A percentile compares a stretch with the other conserved stretches of the same genome.
Conservation (phyloP, 2,888 invertebrate genomes). For the Noctuana brunneofusca region DNA sequence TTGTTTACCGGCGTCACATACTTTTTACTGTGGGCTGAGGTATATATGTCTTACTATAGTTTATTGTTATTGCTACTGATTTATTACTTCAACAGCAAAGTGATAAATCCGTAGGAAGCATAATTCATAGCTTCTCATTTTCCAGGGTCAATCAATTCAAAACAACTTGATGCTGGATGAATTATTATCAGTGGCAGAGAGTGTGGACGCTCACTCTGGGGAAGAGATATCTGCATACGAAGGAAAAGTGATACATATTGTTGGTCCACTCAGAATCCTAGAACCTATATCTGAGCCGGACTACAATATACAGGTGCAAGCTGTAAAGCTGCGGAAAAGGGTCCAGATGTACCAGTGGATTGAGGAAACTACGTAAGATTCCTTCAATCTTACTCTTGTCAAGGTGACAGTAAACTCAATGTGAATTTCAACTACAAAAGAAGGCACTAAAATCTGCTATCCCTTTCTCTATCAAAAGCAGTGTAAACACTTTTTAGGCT, state of each 20-base stretch:
- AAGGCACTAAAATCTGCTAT: neutral
- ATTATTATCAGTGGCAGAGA: slow-evolving; percentile 81
- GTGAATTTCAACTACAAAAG: neutral
- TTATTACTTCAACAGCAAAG: no score
- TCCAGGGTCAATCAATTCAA: slow-evolving; percentile 90
- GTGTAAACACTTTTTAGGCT: neutral
- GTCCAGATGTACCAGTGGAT: slow-evolving; percentile 98
- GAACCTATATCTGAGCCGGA: slow-evolving; percentile 93
- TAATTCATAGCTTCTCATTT: slow-evolving; percentile 32
- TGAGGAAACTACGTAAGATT: slow-evolving; percentile 86
- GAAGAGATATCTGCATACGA: slow-evolving; percentile 86
- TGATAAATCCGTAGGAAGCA: no score
- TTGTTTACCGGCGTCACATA: slow-evolving; percentile 86
- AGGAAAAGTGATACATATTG: slow-evolving; percentile 89
- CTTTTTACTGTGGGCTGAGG: slow-evolving; percentile 93
- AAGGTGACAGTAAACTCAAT: slow-evolving; percentile 3
- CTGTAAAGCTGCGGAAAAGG: slow-evolving; percentile 91
- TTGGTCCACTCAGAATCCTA: slow-evolving; percentile 87
- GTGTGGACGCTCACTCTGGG: slow-evolving; percentile 87
- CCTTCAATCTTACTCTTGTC: neutral
- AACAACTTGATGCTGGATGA: slow-evolving; percentile 91
- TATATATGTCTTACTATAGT: slow-evolving; percentile 57
- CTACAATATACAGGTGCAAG: slow-evolving; percentile 92
- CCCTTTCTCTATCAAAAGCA: neutral
- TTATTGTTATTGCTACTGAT: no score